These are phyloP conservation scores for Porites lutea DNA, from an alignment of 64 coral and sea anemone species.

Conservation along the genomic window DNA sequence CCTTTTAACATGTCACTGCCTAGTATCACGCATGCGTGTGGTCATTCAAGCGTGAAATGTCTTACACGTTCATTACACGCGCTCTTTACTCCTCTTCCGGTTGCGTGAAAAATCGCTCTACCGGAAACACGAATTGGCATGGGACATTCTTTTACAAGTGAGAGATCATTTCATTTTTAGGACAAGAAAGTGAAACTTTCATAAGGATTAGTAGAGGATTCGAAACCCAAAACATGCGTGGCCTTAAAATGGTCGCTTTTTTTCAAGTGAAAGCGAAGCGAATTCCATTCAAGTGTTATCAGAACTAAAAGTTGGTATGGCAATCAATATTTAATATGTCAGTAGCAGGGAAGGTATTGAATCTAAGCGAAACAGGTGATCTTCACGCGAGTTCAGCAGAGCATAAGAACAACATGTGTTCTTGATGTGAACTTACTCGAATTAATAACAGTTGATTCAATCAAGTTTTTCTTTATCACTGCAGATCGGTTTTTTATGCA, in stretches of 20 bases:
- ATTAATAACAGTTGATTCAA: not conserved
- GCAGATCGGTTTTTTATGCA: not conserved
- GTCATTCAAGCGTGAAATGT: conserved; percentile 38
- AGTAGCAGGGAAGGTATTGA: conserved; percentile 42
- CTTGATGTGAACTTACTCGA: not conserved
- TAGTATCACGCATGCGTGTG: conserved; percentile 41
- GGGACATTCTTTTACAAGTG: not conserved
- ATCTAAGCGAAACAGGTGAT: conserved; percentile 65
- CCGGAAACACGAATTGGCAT: conserved; percentile 4
- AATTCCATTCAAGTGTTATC: conserved; percentile 66
- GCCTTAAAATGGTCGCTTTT: not conserved
- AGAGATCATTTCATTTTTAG: not conserved
- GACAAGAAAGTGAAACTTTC: not conserved
- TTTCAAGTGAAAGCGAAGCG: conserved; percentile 4
- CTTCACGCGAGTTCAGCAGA: conserved; percentile 27
- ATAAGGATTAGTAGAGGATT: not conserved
- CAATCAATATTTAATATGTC: conserved; percentile 66
- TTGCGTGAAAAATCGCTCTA: conserved; percentile 49
- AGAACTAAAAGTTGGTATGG: conserved; percentile 34
- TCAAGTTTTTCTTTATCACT: not conserved
- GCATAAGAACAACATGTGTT: conserved; percentile 59
- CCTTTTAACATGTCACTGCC: conserved; percentile 27
- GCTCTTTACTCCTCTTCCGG: conserved; percentile 52
- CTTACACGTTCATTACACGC: conserved; percentile 62
- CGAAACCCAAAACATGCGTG: not conserved